phyloP scores from a whole-genome alignment of 2,113 vertebrate genomes.

The Psephotus haematonotus region DNA sequence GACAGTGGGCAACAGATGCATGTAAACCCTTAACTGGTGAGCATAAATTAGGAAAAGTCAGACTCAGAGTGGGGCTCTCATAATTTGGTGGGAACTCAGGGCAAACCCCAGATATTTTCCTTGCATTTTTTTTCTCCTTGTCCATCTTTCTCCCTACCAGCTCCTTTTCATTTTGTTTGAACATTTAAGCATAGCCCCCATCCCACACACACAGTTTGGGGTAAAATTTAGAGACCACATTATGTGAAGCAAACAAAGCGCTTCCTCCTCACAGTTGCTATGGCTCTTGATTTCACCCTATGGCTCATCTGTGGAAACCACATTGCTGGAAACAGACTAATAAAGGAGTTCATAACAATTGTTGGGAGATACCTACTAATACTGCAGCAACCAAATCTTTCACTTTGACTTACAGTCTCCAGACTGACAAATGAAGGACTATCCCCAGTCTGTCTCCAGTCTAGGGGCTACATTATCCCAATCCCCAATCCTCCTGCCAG shows the following conservation, averaged over 20 bases:
- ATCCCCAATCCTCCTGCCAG: background rate
- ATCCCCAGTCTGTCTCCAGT: background rate
- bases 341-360: background rate
- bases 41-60: background rate
- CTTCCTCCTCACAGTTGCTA: background rate
- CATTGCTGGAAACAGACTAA: background rate
- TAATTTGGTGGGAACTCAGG: background rate
- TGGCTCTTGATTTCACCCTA: background rate
- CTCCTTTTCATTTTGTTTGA: background rate
- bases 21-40: background rate
- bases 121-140: background rate
- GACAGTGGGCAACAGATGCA: background rate
- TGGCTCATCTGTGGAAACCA: background rate
- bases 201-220: background rate
- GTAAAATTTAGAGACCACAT: background rate
- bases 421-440: background rate
- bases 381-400: background rate
- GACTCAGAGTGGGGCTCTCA: background rate
- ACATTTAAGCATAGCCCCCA: background rate
- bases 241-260: background rate
- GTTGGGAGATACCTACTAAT: background rate
- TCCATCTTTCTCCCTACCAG: background rate
- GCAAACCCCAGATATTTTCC: background rate
- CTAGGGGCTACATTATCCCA: too few relatives aligned
- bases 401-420: background rate